Conservation (phyloP, 2,888 invertebrate genomes). For the Limnephilus lunatus region DNA sequence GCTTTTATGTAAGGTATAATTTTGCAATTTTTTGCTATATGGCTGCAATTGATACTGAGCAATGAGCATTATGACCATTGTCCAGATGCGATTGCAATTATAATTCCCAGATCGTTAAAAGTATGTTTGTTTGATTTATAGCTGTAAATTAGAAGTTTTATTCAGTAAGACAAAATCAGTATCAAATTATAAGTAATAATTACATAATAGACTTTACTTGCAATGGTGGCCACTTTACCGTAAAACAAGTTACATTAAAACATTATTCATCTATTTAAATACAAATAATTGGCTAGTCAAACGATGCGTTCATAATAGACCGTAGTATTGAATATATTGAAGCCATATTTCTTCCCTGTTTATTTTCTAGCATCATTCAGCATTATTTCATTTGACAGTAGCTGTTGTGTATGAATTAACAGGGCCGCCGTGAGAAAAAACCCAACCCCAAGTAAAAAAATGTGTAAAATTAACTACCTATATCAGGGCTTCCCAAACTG, state of each 20-base stretch:
- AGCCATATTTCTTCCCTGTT: background rate
- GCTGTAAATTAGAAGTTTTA: too few relatives aligned
- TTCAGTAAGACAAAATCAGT: background rate
- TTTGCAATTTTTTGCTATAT: too few relatives aligned
- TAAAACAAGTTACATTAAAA: background rate
- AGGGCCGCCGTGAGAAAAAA: background rate
- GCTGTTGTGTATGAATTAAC: background rate
- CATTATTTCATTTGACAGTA: background rate
- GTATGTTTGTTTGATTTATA: too few relatives aligned
- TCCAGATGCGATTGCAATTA: too few relatives aligned
- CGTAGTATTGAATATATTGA: background rate
- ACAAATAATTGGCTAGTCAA: background rate
- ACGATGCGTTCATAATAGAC: background rate
- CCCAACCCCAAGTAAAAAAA: too few relatives aligned
- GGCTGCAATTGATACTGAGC: too few relatives aligned
- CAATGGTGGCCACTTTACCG: background rate
- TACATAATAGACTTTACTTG: background rate
- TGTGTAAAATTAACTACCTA: too few relatives aligned
- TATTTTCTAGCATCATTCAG: background rate
- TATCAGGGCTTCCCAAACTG: too few relatives aligned
- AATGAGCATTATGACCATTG: too few relatives aligned
- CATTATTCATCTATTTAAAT: background rate
- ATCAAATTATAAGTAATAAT: background rate
- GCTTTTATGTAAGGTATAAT: too few relatives aligned
- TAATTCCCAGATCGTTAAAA: too few relatives aligned